phyloP scores from a whole-genome alignment of 2,888 invertebrate species.

The Amphipoea lucens region DNA sequence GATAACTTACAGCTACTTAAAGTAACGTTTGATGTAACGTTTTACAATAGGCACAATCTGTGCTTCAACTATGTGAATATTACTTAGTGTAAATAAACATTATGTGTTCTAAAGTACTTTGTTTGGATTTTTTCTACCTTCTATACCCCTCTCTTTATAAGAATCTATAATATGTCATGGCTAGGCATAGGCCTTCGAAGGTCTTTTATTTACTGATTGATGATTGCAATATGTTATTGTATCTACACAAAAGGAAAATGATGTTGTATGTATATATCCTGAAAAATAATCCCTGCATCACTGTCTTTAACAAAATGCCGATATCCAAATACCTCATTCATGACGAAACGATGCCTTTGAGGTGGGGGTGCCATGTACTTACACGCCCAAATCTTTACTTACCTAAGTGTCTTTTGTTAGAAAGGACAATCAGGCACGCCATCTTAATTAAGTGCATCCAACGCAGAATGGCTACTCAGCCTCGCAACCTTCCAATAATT shows the following conservation, averaged over 20 bases:
- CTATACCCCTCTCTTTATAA: not conserved
- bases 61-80: conserved; percentile 81
- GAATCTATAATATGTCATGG: too few relatives aligned
- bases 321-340: not conserved
- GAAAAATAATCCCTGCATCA: not conserved
- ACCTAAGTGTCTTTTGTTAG: not conserved
- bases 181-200: not conserved
- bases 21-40: conserved; percentile 50
- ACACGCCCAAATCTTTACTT: not conserved
- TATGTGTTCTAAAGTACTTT: conserved; percentile 84
- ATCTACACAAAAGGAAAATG: not conserved
- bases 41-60: conserved; percentile 55
- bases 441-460: too few relatives aligned
- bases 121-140: conserved; percentile 60
- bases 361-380: not conserved
- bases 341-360: not conserved
- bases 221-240: not conserved
- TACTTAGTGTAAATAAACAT: conserved; percentile 88
- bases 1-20: conserved; percentile 59
- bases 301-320: not conserved
- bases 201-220: not conserved
- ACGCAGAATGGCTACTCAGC: too few relatives aligned
- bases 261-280: not conserved
- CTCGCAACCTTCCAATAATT: too few relatives aligned
- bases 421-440: not conserved